Percentiles rank a stretch among this genome's conserved stretches.
phyloP scores from a whole-genome alignment of 2,888 invertebrate species.

The Osmoderma eremita region DNA sequence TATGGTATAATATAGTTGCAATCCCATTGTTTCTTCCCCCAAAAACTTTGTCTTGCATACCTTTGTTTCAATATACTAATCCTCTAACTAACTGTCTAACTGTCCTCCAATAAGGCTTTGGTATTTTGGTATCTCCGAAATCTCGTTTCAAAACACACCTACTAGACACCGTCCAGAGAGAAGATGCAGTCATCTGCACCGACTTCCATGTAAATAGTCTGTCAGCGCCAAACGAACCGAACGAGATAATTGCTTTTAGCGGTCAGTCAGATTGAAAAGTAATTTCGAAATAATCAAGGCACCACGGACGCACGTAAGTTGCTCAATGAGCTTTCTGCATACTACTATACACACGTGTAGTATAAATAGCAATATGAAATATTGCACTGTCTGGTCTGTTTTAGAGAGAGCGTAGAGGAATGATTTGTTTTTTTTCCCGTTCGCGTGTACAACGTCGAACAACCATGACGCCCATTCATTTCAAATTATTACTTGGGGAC shows the following conservation, averaged over 20 bases:
- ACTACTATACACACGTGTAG: neutral
- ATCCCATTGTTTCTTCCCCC: too few relatives aligned
- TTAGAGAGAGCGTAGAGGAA: slow-evolving; percentile 8
- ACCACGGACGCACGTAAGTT: slow-evolving; percentile 11
- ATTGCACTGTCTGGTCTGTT: neutral
- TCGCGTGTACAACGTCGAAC: neutral
- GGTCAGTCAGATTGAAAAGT: slow-evolving; percentile 32
- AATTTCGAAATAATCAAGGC: slow-evolving; percentile 30
- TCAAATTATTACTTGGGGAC: slow-evolving; percentile 7
- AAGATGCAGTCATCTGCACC: slow-evolving; percentile 32
- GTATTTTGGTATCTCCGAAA: too few relatives aligned
- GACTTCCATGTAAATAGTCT: slow-evolving; percentile 31
- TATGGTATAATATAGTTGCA: too few relatives aligned
- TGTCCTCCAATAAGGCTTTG: too few relatives aligned
- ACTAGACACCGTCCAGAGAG: neutral
- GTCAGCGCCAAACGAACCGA: slow-evolving; percentile 24
- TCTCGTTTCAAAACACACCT: too few relatives aligned
- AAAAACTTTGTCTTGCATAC: too few relatives aligned
- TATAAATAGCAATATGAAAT: neutral
- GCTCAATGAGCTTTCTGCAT: neutral
- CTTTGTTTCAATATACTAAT: too few relatives aligned
- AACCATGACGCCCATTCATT: slow-evolving; percentile 5
- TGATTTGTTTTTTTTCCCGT: slow-evolving; percentile 11
- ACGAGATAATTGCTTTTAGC: slow-evolving; percentile 37
- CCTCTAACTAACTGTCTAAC: too few relatives aligned